These are phyloP conservation scores for Apus apus DNA, from an alignment of 2,113 vertebrate species.

Conservation along the genomic window DNA sequence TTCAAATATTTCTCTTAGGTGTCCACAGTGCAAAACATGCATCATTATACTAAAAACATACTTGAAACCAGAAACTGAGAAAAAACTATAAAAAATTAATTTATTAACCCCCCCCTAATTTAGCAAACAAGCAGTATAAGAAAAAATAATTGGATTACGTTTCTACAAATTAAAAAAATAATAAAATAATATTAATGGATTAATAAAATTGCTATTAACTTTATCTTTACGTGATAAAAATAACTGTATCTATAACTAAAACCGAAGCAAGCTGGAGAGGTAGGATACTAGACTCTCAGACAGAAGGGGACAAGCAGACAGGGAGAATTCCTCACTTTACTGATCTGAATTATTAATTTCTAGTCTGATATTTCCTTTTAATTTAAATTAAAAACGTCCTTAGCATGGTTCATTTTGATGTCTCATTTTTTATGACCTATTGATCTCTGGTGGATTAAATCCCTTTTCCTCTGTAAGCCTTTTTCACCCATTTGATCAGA, in stretches of 20 bases:
- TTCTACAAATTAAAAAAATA: background rate
- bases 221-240: background rate
- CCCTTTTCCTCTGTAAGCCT: constrained; percentile 28
- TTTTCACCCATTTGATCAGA: constrained; percentile 50
- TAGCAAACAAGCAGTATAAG: background rate
- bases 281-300: background rate
- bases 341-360: background rate
- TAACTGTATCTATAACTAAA: background rate
- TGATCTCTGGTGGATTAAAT: constrained; percentile 21
- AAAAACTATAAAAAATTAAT: background rate
- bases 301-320: background rate
- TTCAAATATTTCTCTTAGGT: background rate
- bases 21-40: background rate
- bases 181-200: background rate
- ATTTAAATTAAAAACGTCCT: constrained; percentile 32
- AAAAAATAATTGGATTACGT: background rate
- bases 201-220: background rate
- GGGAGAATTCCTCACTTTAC: background rate
- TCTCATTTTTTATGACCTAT: constrained; percentile 32
- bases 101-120: too few relatives aligned
- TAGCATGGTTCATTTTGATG: background rate
- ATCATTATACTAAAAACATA: background rate
- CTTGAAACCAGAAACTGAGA: background rate
- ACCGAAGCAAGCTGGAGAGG: background rate
- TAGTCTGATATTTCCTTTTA: background rate